Evolutionary conservation across 1,140 invertebrate species (phyloP).

Genomic region (Vollenhovia emeryi): DNA sequence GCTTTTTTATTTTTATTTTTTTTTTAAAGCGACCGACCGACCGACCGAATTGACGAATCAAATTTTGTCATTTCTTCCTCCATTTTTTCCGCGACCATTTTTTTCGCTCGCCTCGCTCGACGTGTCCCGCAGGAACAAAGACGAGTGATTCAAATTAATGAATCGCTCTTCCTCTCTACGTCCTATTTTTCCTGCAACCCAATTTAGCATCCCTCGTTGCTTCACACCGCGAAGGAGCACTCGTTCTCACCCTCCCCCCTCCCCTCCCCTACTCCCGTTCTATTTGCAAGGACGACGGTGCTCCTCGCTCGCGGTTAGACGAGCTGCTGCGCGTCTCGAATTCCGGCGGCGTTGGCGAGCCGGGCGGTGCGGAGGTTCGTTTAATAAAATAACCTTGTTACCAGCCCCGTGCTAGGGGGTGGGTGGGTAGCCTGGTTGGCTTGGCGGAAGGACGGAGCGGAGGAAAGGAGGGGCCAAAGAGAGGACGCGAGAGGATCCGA

Average conservation of each 20-base stretch:
- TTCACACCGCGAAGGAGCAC: background rate
- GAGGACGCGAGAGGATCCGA: conserved; percentile 50
- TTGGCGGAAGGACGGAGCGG: background rate
- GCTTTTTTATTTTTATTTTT: no score
- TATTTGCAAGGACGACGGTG: conserved; percentile 40
- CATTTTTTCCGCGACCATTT: background rate
- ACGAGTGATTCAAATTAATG: background rate
- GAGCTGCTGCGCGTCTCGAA: conserved; percentile 62
- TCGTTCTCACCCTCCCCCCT: no score
- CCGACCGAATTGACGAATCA: background rate
- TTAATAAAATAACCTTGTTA: conserved; percentile 85
- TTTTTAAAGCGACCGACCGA: no score
- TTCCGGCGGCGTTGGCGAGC: conserved; percentile 74
- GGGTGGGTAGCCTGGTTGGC: background rate
- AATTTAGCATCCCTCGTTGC: conserved; percentile 11
- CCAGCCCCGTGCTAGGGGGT: conserved; percentile 59
- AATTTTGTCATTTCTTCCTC: background rate
- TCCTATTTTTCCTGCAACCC: background rate
- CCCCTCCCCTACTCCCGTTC: background rate
- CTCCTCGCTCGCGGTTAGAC: conserved; percentile 48
- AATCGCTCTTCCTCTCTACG: background rate
- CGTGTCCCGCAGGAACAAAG: background rate
- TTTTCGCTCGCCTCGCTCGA: background rate
- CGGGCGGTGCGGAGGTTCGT: conserved; percentile 78
- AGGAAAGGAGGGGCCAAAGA: background rate